phyloP scores from a whole-genome alignment of 2,888 invertebrate genomes.

The Zaprionus obscuricornis region DNA sequence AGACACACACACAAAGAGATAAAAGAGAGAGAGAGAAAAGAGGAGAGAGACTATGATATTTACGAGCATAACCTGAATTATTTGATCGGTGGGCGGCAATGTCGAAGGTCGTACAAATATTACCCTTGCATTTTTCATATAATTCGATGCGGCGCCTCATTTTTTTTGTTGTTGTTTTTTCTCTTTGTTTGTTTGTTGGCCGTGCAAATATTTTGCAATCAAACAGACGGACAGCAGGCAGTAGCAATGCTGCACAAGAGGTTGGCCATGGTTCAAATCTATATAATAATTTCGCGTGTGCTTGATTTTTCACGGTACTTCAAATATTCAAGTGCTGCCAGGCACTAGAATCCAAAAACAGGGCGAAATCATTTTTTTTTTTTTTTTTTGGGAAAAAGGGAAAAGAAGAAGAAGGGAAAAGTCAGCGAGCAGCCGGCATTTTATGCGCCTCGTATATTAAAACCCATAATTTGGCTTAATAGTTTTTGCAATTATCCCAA shows the following conservation, averaged over 20 bases:
- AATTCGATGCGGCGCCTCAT: slow-evolving; percentile 44
- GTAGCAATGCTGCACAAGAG: neutral
- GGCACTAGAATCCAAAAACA: slow-evolving; percentile 6
- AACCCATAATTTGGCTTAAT: slow-evolving; percentile 82
- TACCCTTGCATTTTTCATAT: slow-evolving; percentile 68
- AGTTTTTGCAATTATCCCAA: slow-evolving; percentile 78
- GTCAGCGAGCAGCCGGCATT: slow-evolving; percentile 58
- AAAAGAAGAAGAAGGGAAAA: slow-evolving; percentile 2
- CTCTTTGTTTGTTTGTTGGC: slow-evolving; percentile 7
- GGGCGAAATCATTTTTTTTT: no score
- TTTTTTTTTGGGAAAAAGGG: no score
- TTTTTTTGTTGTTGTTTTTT: slow-evolving; percentile 25
- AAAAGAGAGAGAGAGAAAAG: no score
- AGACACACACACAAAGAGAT: no score
- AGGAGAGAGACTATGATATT: no score
- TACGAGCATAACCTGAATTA: slow-evolving; percentile 13
- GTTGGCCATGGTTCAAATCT: slow-evolving; percentile 52
- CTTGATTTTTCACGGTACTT: slow-evolving; percentile 75
- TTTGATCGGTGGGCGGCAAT: slow-evolving; percentile 29
- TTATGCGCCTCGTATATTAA: slow-evolving; percentile 72
- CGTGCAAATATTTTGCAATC: slow-evolving; percentile 69
- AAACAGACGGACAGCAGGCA: slow-evolving; percentile 30
- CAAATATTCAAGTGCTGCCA: slow-evolving; percentile 63
- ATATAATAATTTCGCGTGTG: slow-evolving; percentile 74
- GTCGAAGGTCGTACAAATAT: slow-evolving; percentile 59